These are phyloP conservation scores for Hybognathus amarus DNA, from an alignment of 2,797 vertebrate species.

Conservation along the genomic window DNA sequence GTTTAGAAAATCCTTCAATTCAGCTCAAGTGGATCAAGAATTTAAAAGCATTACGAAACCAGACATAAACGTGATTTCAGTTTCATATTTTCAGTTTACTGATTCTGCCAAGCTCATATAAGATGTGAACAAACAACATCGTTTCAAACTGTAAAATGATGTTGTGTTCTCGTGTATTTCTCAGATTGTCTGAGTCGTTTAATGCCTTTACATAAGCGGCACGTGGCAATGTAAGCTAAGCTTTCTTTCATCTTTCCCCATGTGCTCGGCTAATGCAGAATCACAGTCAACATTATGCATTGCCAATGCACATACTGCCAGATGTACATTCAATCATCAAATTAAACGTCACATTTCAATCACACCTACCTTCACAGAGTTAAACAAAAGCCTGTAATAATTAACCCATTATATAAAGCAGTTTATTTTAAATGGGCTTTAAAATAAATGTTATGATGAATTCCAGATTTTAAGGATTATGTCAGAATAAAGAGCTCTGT, in stretches of 20 bases:
- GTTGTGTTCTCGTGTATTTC: slow-evolving; percentile 8
- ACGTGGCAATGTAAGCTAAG: slow-evolving; percentile 61
- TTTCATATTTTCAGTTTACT: background rate
- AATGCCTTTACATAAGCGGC: slow-evolving; percentile 75
- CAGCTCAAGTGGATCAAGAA: slow-evolving; percentile 27
- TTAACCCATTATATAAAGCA: too few relatives aligned
- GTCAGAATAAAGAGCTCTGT: background rate
- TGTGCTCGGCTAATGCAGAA: slow-evolving; percentile 50
- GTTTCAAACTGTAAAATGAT: background rate
- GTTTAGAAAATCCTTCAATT: background rate
- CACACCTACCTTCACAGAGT: background rate
- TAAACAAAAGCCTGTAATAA: background rate
- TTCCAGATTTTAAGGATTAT: background rate
- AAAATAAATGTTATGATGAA: background rate
- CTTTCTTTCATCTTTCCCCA: slow-evolving; percentile 49
- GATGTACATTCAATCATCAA: slow-evolving; percentile 14
- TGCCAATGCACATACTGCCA: slow-evolving; percentile 61
- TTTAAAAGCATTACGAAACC: background rate
- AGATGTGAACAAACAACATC: background rate
- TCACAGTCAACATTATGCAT: slow-evolving; percentile 67
- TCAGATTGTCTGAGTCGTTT: slow-evolving; percentile 50
- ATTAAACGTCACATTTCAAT: slow-evolving; percentile 22
- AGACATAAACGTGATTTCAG: slow-evolving; percentile 11
- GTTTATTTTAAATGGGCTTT: background rate
- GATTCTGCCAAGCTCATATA: background rate